Conservation (phyloP, 1,140 invertebrate species). For the Plectus sambesii region DNA sequence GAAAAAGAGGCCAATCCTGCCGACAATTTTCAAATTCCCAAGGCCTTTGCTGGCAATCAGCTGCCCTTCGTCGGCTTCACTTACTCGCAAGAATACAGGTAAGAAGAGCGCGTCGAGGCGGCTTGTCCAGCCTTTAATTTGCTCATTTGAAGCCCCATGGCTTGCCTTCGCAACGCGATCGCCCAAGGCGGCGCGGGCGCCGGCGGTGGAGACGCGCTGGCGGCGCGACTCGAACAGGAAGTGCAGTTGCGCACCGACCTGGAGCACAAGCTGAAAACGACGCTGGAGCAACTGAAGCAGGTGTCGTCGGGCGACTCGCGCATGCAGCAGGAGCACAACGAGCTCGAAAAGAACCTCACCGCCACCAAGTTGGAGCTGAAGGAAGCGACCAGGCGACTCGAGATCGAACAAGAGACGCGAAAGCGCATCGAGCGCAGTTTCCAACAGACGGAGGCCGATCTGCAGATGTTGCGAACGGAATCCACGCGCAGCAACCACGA, state of each 20-base stretch:
- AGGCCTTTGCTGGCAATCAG: conserved; percentile 95
- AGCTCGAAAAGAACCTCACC: not conserved
- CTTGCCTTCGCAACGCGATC: too few relatives aligned
- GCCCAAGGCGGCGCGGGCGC: not conserved
- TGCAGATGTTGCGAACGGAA: too few relatives aligned
- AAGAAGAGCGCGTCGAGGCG: not conserved
- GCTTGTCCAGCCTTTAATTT: too few relatives aligned
- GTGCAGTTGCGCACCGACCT: not conserved
- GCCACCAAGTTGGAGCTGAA: too few relatives aligned
- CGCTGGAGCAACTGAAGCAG: too few relatives aligned
- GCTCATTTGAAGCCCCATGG: too few relatives aligned
- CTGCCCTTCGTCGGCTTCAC: conserved; percentile 97
- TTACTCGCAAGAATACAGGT: conserved; percentile 57
- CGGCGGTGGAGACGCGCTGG: not conserved
- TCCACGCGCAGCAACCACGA: too few relatives aligned
- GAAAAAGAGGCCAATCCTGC: conserved; percentile 68
- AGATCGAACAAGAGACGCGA: too few relatives aligned
- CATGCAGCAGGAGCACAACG: conserved; percentile 2
- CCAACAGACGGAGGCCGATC: too few relatives aligned
- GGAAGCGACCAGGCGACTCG: too few relatives aligned
- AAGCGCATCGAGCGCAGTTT: too few relatives aligned
- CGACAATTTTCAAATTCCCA: conserved; percentile 83
- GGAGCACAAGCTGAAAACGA: too few relatives aligned
- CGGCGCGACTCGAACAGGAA: not conserved
- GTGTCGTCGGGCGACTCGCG: conserved; percentile 10